These are phyloP conservation scores for Mastacembelus armatus DNA, from an alignment of 2,797 vertebrate genomes.

Conservation along the genomic window DNA sequence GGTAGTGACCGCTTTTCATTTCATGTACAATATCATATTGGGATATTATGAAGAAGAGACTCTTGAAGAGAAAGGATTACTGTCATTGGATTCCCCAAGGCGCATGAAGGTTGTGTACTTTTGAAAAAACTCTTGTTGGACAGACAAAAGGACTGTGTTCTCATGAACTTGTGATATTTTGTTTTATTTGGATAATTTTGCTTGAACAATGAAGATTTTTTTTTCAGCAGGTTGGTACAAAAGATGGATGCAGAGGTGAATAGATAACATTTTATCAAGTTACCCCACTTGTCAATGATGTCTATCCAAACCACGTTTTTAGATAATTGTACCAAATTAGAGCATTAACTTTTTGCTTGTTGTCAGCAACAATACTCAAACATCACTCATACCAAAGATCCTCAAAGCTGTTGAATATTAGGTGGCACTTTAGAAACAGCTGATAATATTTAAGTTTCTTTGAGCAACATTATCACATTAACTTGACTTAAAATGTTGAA, in stretches of 20 bases:
- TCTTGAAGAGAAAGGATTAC: neutral
- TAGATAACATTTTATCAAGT: neutral
- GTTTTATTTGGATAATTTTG: constrained; percentile 2
- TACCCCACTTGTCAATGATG: neutral
- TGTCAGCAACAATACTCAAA: neutral
- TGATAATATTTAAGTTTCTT: neutral
- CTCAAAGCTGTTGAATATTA: neutral
- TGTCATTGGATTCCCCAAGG: neutral
- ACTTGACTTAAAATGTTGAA: neutral
- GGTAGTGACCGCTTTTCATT: constrained; percentile 5
- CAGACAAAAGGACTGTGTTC: neutral
- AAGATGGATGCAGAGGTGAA: neutral
- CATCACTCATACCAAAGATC: neutral
- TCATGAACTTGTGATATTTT: neutral
- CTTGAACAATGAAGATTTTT: neutral
- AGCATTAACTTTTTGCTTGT: neutral
- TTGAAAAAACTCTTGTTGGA: neutral
- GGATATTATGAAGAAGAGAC: neutral
- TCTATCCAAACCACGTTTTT: neutral
- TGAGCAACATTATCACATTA: neutral
- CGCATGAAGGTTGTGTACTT: neutral
- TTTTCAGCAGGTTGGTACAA: neutral
- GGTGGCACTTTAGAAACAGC: neutral
- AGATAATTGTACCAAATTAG: neutral
- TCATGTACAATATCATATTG: neutral